Conservation (phyloP, 2,113 vertebrate genomes). For the Chrysemys picta region DNA sequence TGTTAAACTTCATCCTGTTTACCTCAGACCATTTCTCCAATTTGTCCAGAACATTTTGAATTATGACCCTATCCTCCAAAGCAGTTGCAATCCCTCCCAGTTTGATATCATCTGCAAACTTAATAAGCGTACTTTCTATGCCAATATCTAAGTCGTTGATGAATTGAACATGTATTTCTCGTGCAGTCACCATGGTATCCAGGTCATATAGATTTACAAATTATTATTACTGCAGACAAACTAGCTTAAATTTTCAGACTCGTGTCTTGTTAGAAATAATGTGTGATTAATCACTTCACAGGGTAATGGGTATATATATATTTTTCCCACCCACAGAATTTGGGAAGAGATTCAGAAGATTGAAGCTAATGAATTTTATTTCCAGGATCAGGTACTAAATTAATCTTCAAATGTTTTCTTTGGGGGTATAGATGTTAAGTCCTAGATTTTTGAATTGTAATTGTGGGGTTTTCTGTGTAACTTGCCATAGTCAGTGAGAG, state of each 20-base stretch:
- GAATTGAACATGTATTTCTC: not conserved
- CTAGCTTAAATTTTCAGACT: not conserved
- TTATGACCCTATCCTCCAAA: no score
- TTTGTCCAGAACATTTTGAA: no score
- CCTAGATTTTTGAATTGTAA: not conserved
- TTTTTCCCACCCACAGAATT: conserved; percentile 79
- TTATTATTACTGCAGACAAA: not conserved
- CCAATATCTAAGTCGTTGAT: no score
- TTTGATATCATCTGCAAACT: no score
- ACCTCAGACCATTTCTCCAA: no score
- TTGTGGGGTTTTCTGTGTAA: not conserved
- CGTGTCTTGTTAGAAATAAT: not conserved
- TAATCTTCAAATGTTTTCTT: not conserved
- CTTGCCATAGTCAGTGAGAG: not conserved
- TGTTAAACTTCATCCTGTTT: no score
- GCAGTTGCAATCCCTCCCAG: no score
- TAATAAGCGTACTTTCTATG: no score
- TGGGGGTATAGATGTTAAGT: not conserved
- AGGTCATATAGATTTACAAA: not conserved
- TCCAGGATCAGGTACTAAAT: conserved; percentile 87
- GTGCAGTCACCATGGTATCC: not conserved
- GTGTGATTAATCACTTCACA: not conserved
- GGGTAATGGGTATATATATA: not conserved
- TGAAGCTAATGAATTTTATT: conserved; percentile 91
- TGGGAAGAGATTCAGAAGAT: conserved; percentile 94